Evolutionary conservation across 2,113 vertebrate species (phyloP), one percentile per base, ranked within the genome.

Genomic region (Catagonus wagneri): DNA sequence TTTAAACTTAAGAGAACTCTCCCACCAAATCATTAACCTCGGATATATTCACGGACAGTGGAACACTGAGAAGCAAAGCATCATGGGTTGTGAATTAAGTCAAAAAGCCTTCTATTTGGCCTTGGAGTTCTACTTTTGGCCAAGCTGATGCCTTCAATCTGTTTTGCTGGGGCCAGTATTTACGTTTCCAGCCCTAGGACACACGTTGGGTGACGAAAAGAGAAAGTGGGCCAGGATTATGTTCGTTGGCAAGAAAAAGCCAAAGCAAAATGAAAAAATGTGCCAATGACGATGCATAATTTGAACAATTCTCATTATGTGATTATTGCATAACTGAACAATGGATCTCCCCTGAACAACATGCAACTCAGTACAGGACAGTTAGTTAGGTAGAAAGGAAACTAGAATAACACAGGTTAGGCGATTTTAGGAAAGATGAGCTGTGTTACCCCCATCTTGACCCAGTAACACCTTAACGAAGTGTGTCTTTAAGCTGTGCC

Each of bases 71-170:
- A 36, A 78, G 13, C 32, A n/a, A 83, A 72, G 32, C 16, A 50
- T 56, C 19, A 23, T 60, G n/a, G 13, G 22, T 56, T 90, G 71
- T 79, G 54, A 60, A 86, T 56, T n/a, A 66, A 71, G 60, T 87
- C n/a, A 65, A 96, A 95, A 90, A 39, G 56, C 83, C 61, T 71
- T 74, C 39, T n/a, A 32, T 52, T 81, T 95, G 66, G 76, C 50
- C 1, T 60, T 58, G 34, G n/a, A 44, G 20, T 19, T 93, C 72
- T 86, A 60, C 56, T 52, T 92, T 71, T 95, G 81, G 83, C 56
- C 89, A 50, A 78, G 23, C 66, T 58, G 86, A 83, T 83, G 63
- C 44, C 52, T 92, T 56, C n/a, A 66, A 16, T 50, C 20, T 61
- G 4, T 89, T 88, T 94, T 76, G 19, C 39, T 58, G 65, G 60